Conservation (phyloP, 2,797 vertebrate genomes). For the Lophotriccus pileatus region DNA sequence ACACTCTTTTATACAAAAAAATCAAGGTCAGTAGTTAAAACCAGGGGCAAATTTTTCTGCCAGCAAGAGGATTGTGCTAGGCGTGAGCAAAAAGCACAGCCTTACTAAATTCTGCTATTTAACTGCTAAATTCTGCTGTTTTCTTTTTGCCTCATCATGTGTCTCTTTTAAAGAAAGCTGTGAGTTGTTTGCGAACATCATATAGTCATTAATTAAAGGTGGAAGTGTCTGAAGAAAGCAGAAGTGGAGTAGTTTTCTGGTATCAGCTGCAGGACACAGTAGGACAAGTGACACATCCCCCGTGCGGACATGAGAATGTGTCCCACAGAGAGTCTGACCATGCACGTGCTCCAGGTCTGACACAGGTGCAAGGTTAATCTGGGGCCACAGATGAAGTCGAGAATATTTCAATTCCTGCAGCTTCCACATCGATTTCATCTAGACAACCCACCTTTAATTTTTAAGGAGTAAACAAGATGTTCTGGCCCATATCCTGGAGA, state of each 20-base stretch:
- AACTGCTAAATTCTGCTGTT: background rate
- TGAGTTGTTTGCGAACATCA: background rate
- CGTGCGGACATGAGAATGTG: accelerated
- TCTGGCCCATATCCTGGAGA: background rate
- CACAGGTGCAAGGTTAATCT: background rate
- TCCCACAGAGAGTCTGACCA: background rate
- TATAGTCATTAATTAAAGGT: background rate
- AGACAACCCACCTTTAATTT: background rate
- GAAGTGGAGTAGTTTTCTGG: background rate
- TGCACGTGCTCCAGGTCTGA: background rate
- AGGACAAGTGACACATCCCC: accelerated
- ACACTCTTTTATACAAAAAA: background rate
- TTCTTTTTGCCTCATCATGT: background rate
- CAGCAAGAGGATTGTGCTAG: background rate
- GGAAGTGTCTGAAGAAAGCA: background rate
- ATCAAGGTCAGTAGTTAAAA: background rate
- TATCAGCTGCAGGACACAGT: background rate
- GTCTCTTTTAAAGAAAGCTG: background rate
- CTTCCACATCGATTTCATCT: background rate
- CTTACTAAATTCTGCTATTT: background rate
- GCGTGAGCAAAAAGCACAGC: background rate
- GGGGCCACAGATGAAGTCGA: accelerated
- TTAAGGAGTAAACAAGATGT: background rate
- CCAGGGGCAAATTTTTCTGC: background rate
- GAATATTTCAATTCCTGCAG: background rate